Conservation (phyloP, 2,888 invertebrate species). For the Cylloceria caligata region DNA sequence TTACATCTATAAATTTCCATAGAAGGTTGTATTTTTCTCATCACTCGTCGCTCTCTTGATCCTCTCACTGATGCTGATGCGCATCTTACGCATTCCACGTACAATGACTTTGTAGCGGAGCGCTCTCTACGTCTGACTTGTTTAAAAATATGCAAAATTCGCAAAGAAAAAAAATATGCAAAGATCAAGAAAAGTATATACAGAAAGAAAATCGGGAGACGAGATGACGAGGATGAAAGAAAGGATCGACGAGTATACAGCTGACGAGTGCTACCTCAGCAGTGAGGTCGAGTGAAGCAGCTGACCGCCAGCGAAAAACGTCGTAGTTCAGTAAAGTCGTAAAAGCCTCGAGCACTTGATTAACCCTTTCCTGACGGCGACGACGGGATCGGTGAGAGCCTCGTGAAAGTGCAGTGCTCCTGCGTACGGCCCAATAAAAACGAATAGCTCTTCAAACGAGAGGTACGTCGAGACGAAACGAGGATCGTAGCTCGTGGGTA, state of each 20-base stretch:
- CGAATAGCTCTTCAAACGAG: constrained; percentile 63
- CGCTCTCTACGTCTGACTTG: background rate
- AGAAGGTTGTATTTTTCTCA: no score
- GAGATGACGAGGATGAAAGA: background rate
- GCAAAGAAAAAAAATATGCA: background rate
- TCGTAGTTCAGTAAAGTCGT: constrained; percentile 57
- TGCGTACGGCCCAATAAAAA: constrained; percentile 65
- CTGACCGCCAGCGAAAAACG: constrained; percentile 36
- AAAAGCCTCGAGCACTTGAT: constrained; percentile 66
- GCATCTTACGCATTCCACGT: background rate
- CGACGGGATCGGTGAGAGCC: constrained; percentile 11
- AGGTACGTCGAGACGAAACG: constrained; percentile 42
- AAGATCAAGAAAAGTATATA: background rate
- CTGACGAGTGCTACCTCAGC: background rate
- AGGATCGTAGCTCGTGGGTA: constrained; percentile 29
- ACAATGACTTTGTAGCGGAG: background rate
- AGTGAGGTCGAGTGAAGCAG: constrained; percentile 9
- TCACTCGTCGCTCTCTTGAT: constrained; percentile 4
- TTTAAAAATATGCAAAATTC: background rate
- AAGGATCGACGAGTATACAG: background rate
- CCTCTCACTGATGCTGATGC: background rate
- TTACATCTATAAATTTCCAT: no score
- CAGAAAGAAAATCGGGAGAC: background rate
- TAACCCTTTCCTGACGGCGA: constrained; percentile 63
- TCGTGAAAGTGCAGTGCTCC: background rate